phyloP scores from a whole-genome alignment of 2,888 invertebrate species.

The Mythimna lalbum region DNA sequence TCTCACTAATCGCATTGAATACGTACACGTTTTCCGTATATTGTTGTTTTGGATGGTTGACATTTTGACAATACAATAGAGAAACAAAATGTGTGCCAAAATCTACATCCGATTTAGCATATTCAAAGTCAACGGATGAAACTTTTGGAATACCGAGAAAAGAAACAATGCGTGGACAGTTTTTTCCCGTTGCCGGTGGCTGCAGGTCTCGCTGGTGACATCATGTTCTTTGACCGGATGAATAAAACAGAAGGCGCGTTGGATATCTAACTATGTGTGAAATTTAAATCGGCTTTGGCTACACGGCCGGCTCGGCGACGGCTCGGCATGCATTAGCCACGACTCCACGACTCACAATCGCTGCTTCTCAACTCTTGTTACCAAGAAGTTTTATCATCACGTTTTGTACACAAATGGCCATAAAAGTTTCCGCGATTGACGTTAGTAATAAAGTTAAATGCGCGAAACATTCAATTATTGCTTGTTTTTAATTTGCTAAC shows the following conservation, averaged over 20 bases:
- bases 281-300: constrained; percentile 75
- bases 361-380: constrained; percentile 36
- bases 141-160: constrained; percentile 30
- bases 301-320: constrained; percentile 43
- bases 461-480: constrained; percentile 56
- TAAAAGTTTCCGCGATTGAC: constrained; percentile 48
- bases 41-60: constrained; percentile 64
- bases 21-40: constrained; percentile 61
- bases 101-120: constrained; percentile 45
- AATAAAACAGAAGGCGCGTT: constrained; percentile 77
- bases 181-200: constrained; percentile 52
- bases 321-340: constrained; percentile 62
- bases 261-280: constrained; percentile 72
- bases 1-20: constrained; percentile 63
- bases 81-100: constrained; percentile 58
- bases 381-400: constrained; percentile 45
- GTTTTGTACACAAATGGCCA: constrained; percentile 38
- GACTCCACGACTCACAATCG: constrained; percentile 35
- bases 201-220: constrained; percentile 69
- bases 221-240: constrained; percentile 76
- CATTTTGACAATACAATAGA: constrained; percentile 49
- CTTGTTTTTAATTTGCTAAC: constrained; percentile 51
- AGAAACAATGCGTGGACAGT: constrained; percentile 61
- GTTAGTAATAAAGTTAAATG: constrained; percentile 57
- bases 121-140: constrained; percentile 33